Percentiles rank a stretch among this genome's conserved stretches.
Conservation (phyloP, 2,797 vertebrate species). For the Toxotes lorentzi region DNA sequence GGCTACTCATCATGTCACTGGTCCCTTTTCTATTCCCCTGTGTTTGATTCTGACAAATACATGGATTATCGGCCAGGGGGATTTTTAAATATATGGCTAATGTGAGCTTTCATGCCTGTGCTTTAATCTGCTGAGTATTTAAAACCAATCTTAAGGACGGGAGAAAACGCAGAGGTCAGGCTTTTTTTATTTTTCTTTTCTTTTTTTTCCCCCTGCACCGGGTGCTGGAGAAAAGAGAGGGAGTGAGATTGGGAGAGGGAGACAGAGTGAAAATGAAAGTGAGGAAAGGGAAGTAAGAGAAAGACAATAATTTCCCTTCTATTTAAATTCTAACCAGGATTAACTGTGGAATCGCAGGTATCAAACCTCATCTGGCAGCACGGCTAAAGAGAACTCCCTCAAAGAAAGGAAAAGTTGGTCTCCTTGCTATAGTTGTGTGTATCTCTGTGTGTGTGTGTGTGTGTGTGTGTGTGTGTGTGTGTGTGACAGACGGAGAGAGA, state of each 20-base stretch:
- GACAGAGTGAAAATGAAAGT: slow-evolving; percentile 60
- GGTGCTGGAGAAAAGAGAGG: slow-evolving; percentile 51
- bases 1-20: slow-evolving; percentile 85
- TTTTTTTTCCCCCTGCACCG: slow-evolving; percentile 15
- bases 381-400: slow-evolving; percentile 68
- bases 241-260: slow-evolving; percentile 61
- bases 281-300: slow-evolving; percentile 81
- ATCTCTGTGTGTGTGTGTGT: slow-evolving; percentile 15
- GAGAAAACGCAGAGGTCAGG: slow-evolving; percentile 86
- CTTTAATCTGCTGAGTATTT: slow-evolving; percentile 90
- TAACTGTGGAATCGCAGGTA: slow-evolving; percentile 82
- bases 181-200: slow-evolving; percentile 69
- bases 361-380: slow-evolving; percentile 75
- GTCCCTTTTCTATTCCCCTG: slow-evolving; percentile 84
- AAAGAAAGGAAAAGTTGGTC: slow-evolving; percentile 74
- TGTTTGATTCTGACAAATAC: slow-evolving; percentile 91
- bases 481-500: slow-evolving; percentile 38
- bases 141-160: slow-evolving; percentile 87
- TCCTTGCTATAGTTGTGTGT: slow-evolving; percentile 41
- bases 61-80: slow-evolving; percentile 87
- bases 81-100: slow-evolving; percentile 89
- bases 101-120: slow-evolving; percentile 88
- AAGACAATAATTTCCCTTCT: slow-evolving; percentile 83
- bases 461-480: background rate
- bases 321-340: slow-evolving; percentile 87